Base-by-base conservation (phyloP, 1,140 invertebrate genomes). In the Heliothis virescens region DNA sequence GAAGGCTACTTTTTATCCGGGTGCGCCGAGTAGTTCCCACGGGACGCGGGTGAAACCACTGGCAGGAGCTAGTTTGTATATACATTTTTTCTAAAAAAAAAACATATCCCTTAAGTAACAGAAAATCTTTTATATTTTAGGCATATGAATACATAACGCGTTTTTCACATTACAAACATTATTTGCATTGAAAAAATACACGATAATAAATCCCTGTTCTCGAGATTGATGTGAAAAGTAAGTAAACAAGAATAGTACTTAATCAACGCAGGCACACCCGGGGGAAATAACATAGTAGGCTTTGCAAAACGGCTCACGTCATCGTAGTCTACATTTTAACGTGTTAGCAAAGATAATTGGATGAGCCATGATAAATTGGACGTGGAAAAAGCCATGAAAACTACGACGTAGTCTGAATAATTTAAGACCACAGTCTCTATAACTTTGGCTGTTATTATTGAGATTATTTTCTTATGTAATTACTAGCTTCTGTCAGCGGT, bases 201-300 rank as follows among this genome's bases (percentile, higher is more conserved):
- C 7, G 34, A 5, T 34, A 59, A 59, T 59, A 59, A 59, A 59
- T 59, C 57, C 21, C 57, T 2, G 57, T 9, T 1, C 12, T 26
- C 10, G 18, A 13, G 11, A 59, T 59, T 59, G 57, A 59, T 59
- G 11, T 13, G 18, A 13, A 59, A 4, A 21, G 11, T 9, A 18
- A 57, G 57, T 59, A 59, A 59, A 59, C 57, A 26, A 59, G 21
- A 26, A 59, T 26, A 21, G 26, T 59, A 26, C 57, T 59, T 59
- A 18, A 59, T 59, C 21, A 59, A 59, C 57, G 21, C 26, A 26
- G 26, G 57, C 12, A 59, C 11, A 59, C 57, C 11, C 21, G 12
- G 3, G 57, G 21, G 57, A 59, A 59, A 59, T 1, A 59, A 26
- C 26, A 59, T 59, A 4, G 16, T 21, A 57, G 16, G 57, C 21